Evolutionary conservation across 1,140 invertebrate genomes (phyloP), one percentile per base, ranked within the genome.

Genomic region (Macrobrachium nipponense): DNA sequence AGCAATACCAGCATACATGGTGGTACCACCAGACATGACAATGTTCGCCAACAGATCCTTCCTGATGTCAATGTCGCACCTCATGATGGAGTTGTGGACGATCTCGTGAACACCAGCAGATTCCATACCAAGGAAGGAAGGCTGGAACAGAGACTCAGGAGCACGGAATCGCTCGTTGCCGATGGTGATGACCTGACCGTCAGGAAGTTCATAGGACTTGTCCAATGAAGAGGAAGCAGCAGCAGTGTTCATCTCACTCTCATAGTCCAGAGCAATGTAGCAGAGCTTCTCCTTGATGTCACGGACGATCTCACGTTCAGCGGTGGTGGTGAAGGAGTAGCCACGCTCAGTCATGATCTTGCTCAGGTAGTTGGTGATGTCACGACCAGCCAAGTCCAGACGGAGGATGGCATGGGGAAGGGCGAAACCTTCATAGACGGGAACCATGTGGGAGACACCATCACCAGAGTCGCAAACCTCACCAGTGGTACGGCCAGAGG

Each of bases 401-500:
- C 51, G 51, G 51, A 51, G 51, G 51, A 51, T 51, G 51, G 51
- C 51, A 51, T 51, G 51, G 51, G 51, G 51, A 10, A 51, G 51
- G 5, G 51, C 51, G 12, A 51, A 51, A 10, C 80, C 80, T 68
- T 81, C 80, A 76, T 83, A 83, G 7, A 83, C 81, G 27, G 81
- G 81, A 20, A 83, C 81, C 11, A 27, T 76, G 58, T 83, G 81
- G 8, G 81, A 36, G 6, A 83, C 81, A 44, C 81, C 81, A 83
- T 83, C 81, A 44, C 81, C 81, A 62, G 80, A 81, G 80, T 81
- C 80, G 51, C 80, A 81, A 6, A 81, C 80, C 80, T 68, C n/a
- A 94, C 97, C 97, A 89, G 97, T 98, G 91, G 96, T 98, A 94
- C 97, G 95, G 93, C 97, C 97, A 90, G 96, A 97, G 89, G 96